Evolutionary conservation across 1,140 invertebrate species (phyloP).

Genomic region (Zeugodacus cucurbitae): DNA sequence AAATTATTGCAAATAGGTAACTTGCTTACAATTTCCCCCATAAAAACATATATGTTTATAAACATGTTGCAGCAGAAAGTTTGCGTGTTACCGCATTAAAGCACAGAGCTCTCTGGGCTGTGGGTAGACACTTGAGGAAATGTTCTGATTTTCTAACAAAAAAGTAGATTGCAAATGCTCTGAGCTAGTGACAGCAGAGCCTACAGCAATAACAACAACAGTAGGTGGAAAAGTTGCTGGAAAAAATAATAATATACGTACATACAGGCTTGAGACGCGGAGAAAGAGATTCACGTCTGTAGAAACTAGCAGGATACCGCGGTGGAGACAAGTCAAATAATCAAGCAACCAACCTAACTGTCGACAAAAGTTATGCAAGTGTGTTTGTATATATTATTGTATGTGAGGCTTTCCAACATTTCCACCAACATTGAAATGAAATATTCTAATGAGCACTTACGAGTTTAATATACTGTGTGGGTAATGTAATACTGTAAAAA

Average conservation of each 20-base stretch:
- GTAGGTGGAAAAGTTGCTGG: neutral
- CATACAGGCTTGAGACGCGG: neutral
- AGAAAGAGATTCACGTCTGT: neutral
- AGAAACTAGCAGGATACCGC: neutral
- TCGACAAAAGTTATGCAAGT: neutral
- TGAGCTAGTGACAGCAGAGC: neutral
- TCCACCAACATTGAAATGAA: slow-evolving; percentile 4
- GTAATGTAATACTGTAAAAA: neutral
- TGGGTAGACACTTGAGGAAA: neutral
- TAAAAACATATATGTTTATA: neutral
- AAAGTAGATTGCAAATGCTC: neutral
- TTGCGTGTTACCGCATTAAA: neutral
- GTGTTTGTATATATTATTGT: neutral
- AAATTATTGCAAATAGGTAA: neutral
- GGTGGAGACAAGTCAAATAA: neutral
- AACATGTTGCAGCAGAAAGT: neutral
- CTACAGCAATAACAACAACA: neutral
- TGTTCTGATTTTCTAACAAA: neutral
- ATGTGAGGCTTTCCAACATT: neutral
- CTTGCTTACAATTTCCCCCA: neutral
- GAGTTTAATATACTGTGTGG: slow-evolving; percentile 10
- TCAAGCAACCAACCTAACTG: neutral
- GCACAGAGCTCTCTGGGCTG: neutral
- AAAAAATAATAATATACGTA: neutral
- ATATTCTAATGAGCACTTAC: slow-evolving; percentile 21